phyloP scores from a whole-genome alignment of 1,140 invertebrate genomes.

The Macrotrachela quadricornifera region DNA sequence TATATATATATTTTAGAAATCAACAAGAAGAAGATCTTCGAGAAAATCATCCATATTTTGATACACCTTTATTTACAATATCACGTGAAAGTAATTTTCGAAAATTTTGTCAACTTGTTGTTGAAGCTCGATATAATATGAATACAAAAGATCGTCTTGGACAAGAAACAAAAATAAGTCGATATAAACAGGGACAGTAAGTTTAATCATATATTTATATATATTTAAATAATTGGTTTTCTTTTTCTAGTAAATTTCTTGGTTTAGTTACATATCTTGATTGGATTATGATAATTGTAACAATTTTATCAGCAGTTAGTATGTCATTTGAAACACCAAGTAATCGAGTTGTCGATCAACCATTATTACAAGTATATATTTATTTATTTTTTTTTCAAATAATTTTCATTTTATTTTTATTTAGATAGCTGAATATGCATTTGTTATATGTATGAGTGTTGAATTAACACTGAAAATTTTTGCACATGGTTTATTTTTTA shows the following conservation, averaged over 20 bases:
- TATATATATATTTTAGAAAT: slow-evolving; percentile 47
- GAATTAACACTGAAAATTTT: slow-evolving; percentile 83
- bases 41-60: slow-evolving; percentile 97
- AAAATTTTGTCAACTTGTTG: slow-evolving; percentile 76
- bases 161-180: slow-evolving; percentile 4
- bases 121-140: slow-evolving; percentile 78
- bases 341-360: slow-evolving; percentile 41
- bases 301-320: slow-evolving; percentile 81
- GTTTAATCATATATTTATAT: slow-evolving; percentile 1
- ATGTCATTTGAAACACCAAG: slow-evolving; percentile 96
- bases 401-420: slow-evolving; percentile 45
- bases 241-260: slow-evolving; percentile 48
- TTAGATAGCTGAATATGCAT: slow-evolving; percentile 87
- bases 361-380: slow-evolving; percentile 71
- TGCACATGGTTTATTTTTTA: slow-evolving; percentile 92
- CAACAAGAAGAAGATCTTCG: slow-evolving; percentile 87
- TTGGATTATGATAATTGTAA: slow-evolving; percentile 97
- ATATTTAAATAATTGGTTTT: slow-evolving; percentile 8
- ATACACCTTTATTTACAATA: slow-evolving; percentile 84
- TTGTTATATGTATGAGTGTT: slow-evolving; percentile 91
- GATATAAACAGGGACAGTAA: neutral
- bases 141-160: too few relatives aligned
- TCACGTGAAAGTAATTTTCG: slow-evolving; percentile 79
- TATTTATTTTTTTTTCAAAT: slow-evolving; percentile 90
- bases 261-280: slow-evolving; percentile 93